Percentiles rank a stretch among this genome's conserved stretches.
phyloP scores from a whole-genome alignment of 2,113 vertebrate species.

The Pyrgilauda ruficollis region DNA sequence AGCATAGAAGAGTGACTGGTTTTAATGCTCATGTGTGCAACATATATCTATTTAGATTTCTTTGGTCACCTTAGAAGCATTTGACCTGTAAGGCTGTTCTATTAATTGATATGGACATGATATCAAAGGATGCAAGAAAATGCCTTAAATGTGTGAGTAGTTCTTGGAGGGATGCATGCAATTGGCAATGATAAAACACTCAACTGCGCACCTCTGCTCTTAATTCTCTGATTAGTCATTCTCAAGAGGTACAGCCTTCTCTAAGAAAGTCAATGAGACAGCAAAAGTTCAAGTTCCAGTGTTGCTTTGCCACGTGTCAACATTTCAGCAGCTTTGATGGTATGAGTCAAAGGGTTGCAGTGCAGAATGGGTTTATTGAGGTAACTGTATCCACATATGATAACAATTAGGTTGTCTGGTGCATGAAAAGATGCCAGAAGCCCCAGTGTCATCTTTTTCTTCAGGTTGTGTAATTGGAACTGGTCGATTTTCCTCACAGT shows the following conservation, averaged over 20 bases:
- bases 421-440: background rate
- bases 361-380: background rate
- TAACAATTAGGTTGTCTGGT: background rate
- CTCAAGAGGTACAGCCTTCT: background rate
- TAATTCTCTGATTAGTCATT: background rate
- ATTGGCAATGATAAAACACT: background rate
- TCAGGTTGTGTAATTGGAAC: background rate
- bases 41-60: background rate
- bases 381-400: background rate
- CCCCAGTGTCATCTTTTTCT: background rate
- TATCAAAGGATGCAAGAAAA: background rate
- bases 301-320: background rate
- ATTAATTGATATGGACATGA: background rate
- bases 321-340: background rate
- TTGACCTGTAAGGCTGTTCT: background rate
- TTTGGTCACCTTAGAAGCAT: background rate
- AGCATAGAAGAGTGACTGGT: background rate
- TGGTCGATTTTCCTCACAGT: background rate
- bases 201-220: background rate
- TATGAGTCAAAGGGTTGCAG: background rate
- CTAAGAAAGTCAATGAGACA: background rate
- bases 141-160: background rate
- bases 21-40: background rate
- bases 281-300: background rate
- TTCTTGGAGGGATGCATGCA: background rate